Base-by-base conservation (phyloP, 2,888 invertebrate genomes). In the Brenthis daphne region DNA sequence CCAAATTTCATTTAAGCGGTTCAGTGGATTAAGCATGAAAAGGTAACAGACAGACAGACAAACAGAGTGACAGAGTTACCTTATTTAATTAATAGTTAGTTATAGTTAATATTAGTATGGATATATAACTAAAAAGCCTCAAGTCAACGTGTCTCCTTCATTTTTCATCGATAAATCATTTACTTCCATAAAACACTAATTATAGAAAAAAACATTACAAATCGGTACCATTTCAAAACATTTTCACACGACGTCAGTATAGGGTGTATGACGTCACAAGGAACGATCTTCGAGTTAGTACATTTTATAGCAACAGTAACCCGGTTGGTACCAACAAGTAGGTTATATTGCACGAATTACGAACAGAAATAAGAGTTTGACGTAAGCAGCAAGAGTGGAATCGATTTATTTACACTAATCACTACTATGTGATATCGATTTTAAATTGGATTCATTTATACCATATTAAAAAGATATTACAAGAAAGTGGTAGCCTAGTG, bases 301-400 rank as follows among this genome's bases (percentile, higher is more conserved):
- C 51, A 50, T 6, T 48, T 60, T 50, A 60, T 57, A 51, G 64
- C 50, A 64, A 60, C 60, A 64, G 55, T 71, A 73, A 73, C 71
- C 71, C 68, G 69, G 69, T 71, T 50, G 61, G n/a, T 47, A 61
- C n/a, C 55, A 60, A 48, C 55, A 73, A 72, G 65, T 73, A 61
- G 73, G 73, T 73, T 73, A 73, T 58, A 69, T 71, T 71, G 68
- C 68, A 48, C 47, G 67, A 63, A 69, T 63, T 66, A 68, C 65
- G 65, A 57, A 58, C 71, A 68, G 71, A 73, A 73, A 71, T 72
- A 73, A 70, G 72, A 64, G 60, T 57, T 72, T 72, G 73, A 73
- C 73, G 73, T 67, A 73, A 73, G 69, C 68, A 56, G 64, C 65
- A 66, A 70, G 57, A 57, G 64, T 67, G 65, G 69, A 63, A 65